phyloP scores from a whole-genome alignment of 2,797 vertebrate genomes.

The Peromyscus eremicus region DNA sequence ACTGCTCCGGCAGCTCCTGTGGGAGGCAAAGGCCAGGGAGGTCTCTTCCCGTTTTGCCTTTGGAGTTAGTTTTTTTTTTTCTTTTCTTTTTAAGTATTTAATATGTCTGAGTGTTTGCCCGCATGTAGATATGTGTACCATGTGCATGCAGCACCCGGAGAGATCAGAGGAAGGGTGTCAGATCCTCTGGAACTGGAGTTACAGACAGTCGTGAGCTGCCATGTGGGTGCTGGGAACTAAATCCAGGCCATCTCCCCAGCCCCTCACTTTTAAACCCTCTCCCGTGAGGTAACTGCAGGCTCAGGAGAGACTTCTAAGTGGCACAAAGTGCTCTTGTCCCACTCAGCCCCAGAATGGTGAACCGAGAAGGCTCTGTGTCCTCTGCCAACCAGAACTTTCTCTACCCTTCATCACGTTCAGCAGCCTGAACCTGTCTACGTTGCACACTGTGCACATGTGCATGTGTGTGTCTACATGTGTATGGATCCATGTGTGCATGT shows the following conservation, averaged over 20 bases:
- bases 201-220: neutral
- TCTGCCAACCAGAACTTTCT: neutral
- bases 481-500: neutral
- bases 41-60: neutral
- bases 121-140: neutral
- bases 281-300: rapidly evolving
- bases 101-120: neutral
- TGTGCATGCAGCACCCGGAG: neutral
- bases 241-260: too few relatives aligned
- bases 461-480: too few relatives aligned
- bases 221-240: neutral
- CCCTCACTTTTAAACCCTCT: too few relatives aligned
- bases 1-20: conserved; percentile 88
- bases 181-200: neutral
- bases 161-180: neutral
- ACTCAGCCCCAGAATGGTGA: neutral
- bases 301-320: rapidly evolving
- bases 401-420: rapidly evolving
- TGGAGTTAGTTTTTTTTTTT: neutral
- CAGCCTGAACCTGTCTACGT: neutral
- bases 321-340: rapidly evolving
- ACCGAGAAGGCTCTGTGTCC: neutral
- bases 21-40: rapidly evolving
- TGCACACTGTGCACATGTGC: rapidly evolving
- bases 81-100: neutral